Percentiles rank a stretch among this genome's conserved stretches.
These are phyloP conservation scores for Cynaeus angustus DNA, from an alignment of 2,888 invertebrate species.

Conservation along the genomic window DNA sequence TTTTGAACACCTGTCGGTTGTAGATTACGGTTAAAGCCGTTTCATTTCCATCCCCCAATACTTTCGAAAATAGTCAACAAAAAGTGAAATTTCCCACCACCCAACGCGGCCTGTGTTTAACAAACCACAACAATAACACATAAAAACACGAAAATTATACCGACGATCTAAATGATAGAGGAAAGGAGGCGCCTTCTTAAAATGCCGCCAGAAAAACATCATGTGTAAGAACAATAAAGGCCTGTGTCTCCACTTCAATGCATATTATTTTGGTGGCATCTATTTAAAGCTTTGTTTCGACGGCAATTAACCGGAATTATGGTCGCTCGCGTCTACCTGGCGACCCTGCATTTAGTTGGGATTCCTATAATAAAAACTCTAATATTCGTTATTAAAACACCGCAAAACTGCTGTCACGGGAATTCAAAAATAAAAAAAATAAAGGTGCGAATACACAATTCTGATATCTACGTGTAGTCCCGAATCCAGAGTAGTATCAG, in stretches of 20 bases:
- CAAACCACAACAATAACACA: slow-evolving; percentile 40
- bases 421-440: neutral
- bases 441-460: neutral
- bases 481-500: neutral
- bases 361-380: neutral
- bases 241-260: slow-evolving; percentile 32
- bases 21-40: no score
- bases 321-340: slow-evolving; percentile 23
- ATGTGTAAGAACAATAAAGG: slow-evolving; percentile 42
- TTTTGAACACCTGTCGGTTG: no score
- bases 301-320: slow-evolving; percentile 26
- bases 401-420: neutral
- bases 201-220: slow-evolving; percentile 43
- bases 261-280: slow-evolving; percentile 22
- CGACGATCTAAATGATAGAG: slow-evolving; percentile 32
- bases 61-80: slow-evolving; percentile 3
- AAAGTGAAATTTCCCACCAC: slow-evolving; percentile 6
- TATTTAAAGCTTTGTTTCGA: no score
- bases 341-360: slow-evolving; percentile 12
- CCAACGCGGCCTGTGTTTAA: slow-evolving; percentile 22
- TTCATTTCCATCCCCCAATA: neutral
- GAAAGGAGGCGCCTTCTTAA: slow-evolving; percentile 28
- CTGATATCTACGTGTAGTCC: no score
- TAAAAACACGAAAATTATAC: slow-evolving; percentile 37
- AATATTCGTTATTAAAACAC: slow-evolving; percentile 7